Conservation (phyloP, 2,888 invertebrate species). For the Amblyjoppa fuscipennis region DNA sequence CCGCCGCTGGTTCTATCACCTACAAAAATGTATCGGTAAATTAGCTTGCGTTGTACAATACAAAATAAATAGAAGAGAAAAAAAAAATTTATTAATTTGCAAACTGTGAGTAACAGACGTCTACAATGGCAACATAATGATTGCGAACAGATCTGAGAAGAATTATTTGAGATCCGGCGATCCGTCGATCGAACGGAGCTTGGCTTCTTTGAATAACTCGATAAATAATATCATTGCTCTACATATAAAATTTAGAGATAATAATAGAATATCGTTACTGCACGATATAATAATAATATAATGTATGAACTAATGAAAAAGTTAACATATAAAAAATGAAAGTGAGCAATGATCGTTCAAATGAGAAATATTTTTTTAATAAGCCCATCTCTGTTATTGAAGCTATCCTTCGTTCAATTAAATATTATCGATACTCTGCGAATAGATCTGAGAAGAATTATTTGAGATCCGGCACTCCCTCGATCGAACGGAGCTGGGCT, state of each 20-base stretch:
- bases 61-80: not conserved
- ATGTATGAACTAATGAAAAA: not conserved
- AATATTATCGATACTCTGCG: not conserved
- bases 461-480: not conserved
- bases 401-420: slow-evolving; percentile 1
- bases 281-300: not conserved
- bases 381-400: slow-evolving; percentile 3
- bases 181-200: slow-evolving; percentile 12
- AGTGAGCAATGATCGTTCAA: not conserved
- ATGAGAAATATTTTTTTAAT: not conserved
- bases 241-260: not conserved
- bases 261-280: not conserved
- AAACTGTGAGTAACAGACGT: slow-evolving; percentile 24
- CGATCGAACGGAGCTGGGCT: slow-evolving; percentile 20
- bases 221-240: not conserved
- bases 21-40: slow-evolving; percentile 55
- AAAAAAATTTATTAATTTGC: not conserved
- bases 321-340: not conserved
- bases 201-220: slow-evolving; percentile 1
- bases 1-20: slow-evolving; percentile 76
- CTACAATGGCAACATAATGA: slow-evolving; percentile 47
- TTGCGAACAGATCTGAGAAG: not conserved
- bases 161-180: slow-evolving; percentile 1
- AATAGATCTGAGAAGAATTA: slow-evolving; percentile 6
- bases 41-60: not conserved